Percentiles rank a stretch among this genome's conserved stretches.
phyloP scores from a whole-genome alignment of 2,113 vertebrate species.

The Rafetus swinhoei region DNA sequence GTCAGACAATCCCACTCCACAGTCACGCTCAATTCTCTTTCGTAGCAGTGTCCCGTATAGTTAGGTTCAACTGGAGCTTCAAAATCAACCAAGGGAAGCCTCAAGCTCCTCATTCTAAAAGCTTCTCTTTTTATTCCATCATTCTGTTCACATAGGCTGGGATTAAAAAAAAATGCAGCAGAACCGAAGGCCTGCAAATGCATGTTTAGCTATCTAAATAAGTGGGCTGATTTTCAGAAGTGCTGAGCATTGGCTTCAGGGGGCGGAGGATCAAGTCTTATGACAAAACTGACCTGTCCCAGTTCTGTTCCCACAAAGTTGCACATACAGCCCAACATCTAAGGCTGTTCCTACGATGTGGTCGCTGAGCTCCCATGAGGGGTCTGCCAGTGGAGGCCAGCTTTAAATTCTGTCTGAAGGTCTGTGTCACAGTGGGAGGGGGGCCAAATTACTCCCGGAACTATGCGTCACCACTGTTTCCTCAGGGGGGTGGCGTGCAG shows the following conservation, averaged over 20 bases:
- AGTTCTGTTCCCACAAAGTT: background rate
- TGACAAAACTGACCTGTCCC: background rate
- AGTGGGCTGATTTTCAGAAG: background rate
- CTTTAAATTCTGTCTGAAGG: background rate
- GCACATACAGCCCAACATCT: too few species aligned
- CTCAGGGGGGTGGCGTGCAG: background rate
- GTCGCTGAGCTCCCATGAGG: background rate
- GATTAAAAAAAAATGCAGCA: background rate
- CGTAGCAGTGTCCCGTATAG: background rate
- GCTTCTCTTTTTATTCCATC: rapidly evolving
- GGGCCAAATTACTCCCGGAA: background rate
- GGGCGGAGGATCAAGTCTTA: background rate
- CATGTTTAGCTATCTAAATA: background rate
- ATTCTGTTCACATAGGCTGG: background rate
- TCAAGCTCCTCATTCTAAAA: background rate
- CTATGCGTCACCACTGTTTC: background rate
- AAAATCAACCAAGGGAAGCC: background rate
- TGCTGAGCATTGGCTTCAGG: background rate
- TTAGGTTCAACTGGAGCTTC: background rate
- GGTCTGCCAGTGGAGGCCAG: background rate
- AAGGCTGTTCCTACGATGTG: background rate
- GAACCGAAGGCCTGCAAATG: background rate
- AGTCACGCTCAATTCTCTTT: background rate
- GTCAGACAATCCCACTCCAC: background rate
- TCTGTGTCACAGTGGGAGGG: background rate